These are phyloP conservation scores for Epicampocera succincta DNA, from an alignment of 2,888 invertebrate species.

Conservation along the genomic window DNA sequence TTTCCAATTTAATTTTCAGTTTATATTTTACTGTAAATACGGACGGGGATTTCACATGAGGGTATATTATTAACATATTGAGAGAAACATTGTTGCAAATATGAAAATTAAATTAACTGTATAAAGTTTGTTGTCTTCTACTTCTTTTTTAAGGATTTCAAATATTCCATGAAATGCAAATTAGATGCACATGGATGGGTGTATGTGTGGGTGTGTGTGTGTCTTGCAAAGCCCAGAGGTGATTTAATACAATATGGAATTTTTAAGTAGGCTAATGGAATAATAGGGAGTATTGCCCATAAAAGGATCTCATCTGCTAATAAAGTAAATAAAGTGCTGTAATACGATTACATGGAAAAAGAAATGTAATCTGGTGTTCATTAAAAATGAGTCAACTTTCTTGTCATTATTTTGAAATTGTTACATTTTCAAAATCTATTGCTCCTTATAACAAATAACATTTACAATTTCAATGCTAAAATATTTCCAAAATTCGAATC, in stretches of 20 bases:
- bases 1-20: slow-evolving; percentile 9
- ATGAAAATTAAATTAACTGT: slow-evolving; percentile 37
- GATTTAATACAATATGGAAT: slow-evolving; percentile 13
- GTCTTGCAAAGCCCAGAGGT: slow-evolving; percentile 25
- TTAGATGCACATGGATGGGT: not conserved
- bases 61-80: too few species aligned
- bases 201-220: too few species aligned
- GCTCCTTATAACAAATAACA: too few species aligned
- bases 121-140: not conserved
- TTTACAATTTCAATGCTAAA: too few species aligned
- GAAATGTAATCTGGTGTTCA: too few species aligned
- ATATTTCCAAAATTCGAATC: too few species aligned
- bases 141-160: not conserved
- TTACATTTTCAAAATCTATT: too few species aligned
- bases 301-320: not conserved
- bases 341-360: not conserved
- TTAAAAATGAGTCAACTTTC: too few species aligned
- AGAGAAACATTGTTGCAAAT: not conserved
- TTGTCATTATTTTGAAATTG: too few species aligned
- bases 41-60: too few species aligned
- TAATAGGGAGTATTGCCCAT: not conserved
- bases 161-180: slow-evolving; percentile 23
- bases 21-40: not conserved
- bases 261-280: not conserved
- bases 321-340: not conserved